Evolutionary conservation across 2,888 invertebrate species (phyloP), one percentile per base, ranked within the genome.

Genomic region (Macrophya alboannulata): DNA sequence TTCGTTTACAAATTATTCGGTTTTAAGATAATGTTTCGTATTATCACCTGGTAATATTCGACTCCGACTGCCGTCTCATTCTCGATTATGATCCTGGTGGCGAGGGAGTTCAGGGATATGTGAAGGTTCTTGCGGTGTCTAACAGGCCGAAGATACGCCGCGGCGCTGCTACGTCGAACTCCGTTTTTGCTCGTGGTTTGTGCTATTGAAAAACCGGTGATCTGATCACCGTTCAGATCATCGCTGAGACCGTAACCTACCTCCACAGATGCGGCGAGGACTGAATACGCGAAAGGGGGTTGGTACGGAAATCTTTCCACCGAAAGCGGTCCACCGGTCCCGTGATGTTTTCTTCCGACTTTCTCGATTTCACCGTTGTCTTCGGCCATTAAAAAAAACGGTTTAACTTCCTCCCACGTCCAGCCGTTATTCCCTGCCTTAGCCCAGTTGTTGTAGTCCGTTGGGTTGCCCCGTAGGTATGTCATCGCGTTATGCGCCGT

Each of bases 401-500:
- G 31, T 31, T 31, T 3, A 31, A 31, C 31, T 31, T 31, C 31
- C 31, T 31, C 31, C 31, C 31, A 31, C 3, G 31, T 3, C 31
- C 31, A 31, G 31, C 31, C 31, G 1, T 31, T 3, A 3, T 31
- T 31, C 3, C 31, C 31, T 31, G 31, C 31, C 3, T 31, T 3
- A 31, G 31, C 31, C 31, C 31, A 31, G 3, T 31, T 31, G 3
- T 31, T 31, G 31, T 31, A 31, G 97, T 97, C 97, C 1, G 94
- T 95, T 0, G 96, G 95, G 88, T 96, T 96, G 0, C 97, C 97
- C 40, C 97, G 94, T 93, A 96, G 96, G 92, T 97, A 97, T 96
- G 97, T 97, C 97, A 97, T 98, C 0, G 97, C 97, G 91, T 98
- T 97, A 84, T 96, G 95, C 0, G 96, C 96, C 71, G 96, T 95